Conservation (phyloP, 2,797 vertebrate species). For the Muscicapa comitata region DNA sequence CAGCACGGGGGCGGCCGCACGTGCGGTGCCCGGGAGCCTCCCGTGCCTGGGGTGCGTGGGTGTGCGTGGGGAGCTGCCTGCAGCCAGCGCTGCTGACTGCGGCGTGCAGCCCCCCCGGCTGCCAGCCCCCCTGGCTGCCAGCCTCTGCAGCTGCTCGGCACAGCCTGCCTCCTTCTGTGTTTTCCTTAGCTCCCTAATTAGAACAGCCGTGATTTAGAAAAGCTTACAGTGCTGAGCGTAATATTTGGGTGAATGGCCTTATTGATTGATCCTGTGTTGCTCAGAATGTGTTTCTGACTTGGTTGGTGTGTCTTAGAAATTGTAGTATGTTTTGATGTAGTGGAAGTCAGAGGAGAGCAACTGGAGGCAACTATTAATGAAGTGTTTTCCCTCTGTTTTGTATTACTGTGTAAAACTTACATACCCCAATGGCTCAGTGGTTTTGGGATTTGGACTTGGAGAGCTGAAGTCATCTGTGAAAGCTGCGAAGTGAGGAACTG, state of each 20-base stretch:
- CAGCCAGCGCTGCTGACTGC: too few species aligned
- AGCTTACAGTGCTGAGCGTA: background rate
- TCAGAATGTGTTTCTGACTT: background rate
- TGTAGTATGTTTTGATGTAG: background rate
- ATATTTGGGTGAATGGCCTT: constrained; percentile 29
- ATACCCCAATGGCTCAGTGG: background rate
- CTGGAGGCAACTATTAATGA: background rate
- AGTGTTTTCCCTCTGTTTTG: background rate
- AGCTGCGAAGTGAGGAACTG: background rate
- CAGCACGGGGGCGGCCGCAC: too few species aligned
- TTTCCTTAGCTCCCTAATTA: background rate
- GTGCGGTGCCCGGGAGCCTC: too few species aligned
- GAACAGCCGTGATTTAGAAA: background rate
- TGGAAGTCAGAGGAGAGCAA: background rate
- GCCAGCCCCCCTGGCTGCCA: background rate
- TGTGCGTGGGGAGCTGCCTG: too few species aligned
- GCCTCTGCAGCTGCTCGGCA: background rate
- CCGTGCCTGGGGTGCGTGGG: too few species aligned
- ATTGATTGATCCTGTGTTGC: background rate
- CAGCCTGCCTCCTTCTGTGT: background rate
- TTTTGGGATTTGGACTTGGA: background rate
- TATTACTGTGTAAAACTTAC: background rate
- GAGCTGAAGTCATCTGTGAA: background rate
- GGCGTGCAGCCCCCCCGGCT: too few species aligned
- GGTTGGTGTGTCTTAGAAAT: background rate